Conservation (phyloP, 2,113 vertebrate genomes). For the Xiphophorus couchianus region DNA sequence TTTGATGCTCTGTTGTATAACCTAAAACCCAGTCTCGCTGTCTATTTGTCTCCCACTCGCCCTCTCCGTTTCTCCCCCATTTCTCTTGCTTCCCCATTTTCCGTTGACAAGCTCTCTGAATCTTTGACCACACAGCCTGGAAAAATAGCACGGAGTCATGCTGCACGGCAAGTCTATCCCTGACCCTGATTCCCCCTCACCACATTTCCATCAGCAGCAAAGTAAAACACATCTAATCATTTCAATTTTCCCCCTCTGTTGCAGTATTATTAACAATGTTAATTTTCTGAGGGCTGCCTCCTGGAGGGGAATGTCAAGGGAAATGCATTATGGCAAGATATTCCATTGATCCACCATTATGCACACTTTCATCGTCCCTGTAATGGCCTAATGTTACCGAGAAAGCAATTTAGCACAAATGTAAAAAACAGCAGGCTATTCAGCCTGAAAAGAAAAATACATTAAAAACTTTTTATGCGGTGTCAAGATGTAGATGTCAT, state of each 20-base stretch:
- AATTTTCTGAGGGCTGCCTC: conserved; percentile 80
- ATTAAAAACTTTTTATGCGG: conserved; percentile 29
- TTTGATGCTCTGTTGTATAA: conserved; percentile 39
- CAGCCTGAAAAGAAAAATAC: conserved; percentile 33
- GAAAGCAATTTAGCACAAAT: conserved; percentile 71
- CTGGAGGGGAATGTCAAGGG: conserved; percentile 78
- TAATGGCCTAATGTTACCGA: conserved; percentile 71
- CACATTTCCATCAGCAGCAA: conserved; percentile 84
- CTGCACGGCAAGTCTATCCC: conserved; percentile 82
- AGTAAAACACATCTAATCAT: conserved; percentile 84
- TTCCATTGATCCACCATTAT: conserved; percentile 80
- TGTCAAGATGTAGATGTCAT: conserved; percentile 33
- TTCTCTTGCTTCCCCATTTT: conserved; percentile 74
- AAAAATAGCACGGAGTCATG: conserved; percentile 83
- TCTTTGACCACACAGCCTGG: conserved; percentile 82
- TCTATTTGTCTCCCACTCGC: conserved; percentile 62
- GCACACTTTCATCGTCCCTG: conserved; percentile 69
- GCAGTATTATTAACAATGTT: conserved; percentile 83
- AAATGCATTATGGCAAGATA: conserved; percentile 79
- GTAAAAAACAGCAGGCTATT: conserved; percentile 74
- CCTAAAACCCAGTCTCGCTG: conserved; percentile 28
- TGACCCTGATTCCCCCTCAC: conserved; percentile 84
- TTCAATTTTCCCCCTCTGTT: conserved; percentile 83
- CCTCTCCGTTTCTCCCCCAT: conserved; percentile 49
- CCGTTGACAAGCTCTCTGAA: conserved; percentile 78